phyloP scores from a whole-genome alignment of 64 coral and sea anemone species.

The Montipora foliosa region DNA sequence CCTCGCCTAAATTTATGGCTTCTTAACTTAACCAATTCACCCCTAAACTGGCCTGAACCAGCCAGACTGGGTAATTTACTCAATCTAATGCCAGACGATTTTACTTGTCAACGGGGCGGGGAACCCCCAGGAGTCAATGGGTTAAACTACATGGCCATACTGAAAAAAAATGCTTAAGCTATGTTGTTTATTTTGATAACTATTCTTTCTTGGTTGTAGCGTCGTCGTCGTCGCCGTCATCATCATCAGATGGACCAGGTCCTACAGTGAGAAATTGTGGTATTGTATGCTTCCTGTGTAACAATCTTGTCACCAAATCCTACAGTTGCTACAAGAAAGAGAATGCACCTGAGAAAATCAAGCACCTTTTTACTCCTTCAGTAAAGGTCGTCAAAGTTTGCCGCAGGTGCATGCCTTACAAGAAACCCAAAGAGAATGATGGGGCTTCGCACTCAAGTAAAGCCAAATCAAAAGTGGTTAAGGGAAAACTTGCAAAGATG shows the following conservation, averaged over 20 bases:
- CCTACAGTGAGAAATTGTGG: constrained; percentile 73
- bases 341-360: constrained; percentile 86
- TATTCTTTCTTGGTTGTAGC: not conserved
- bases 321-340: constrained; percentile 91
- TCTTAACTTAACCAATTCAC: too few relatives aligned
- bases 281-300: constrained; percentile 80
- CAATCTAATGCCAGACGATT: too few relatives aligned
- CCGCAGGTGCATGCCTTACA: constrained; percentile 89
- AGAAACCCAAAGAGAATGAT: constrained; percentile 82
- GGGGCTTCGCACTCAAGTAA: not conserved
- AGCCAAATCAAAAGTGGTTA: constrained; percentile 38
- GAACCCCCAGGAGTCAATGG: too few relatives aligned
- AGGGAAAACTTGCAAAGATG: constrained; percentile 53
- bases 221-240: too few relatives aligned
- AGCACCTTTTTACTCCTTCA: constrained; percentile 73
- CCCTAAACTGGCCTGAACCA: too few relatives aligned
- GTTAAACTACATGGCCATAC: too few relatives aligned
- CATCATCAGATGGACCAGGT: constrained; percentile 8
- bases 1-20: too few relatives aligned
- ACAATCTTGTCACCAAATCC: constrained; percentile 86
- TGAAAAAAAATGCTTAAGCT: too few relatives aligned
- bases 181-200: not conserved
- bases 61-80: too few relatives aligned
- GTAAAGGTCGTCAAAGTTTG: constrained; percentile 91
- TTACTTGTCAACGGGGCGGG: too few relatives aligned